Base-by-base conservation (phyloP, 2,888 invertebrate species). In the Oithona nana region DNA sequence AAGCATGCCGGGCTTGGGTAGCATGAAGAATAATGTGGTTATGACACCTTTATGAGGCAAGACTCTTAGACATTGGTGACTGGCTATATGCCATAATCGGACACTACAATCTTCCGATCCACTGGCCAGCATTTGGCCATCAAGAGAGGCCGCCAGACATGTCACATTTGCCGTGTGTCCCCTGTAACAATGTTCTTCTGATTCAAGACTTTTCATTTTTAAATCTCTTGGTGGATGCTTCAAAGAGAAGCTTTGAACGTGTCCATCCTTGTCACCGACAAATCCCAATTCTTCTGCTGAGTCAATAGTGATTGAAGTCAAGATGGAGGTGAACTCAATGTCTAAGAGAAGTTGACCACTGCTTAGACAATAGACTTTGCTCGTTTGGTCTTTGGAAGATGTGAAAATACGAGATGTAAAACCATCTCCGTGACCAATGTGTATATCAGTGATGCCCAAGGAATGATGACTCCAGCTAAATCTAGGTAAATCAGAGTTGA, bases 391-490 rank as follows among this genome's bases (percentile, higher is more conserved):
- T 61, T 81, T 72, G 0, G 92, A 90, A 2, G 83, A 82, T 0
- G 90, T 83, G 60, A 80, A 81, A 64, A 92, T 73, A 55, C 85
- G 78, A 0, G 84, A 80, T 63, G 81, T 78, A 58, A 80, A 74
- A 0, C 84, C 85, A 0, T 84, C 85, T 11, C 81, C 81, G 68
- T 77, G 76, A 24, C 88, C 86, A 31, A 89, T 76, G 71, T 80
- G 79, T 28, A 93, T 70, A 72, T 88, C 89, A 20, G 82, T 83
- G 0, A 94, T 81, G 0, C 86, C 81, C 63, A 86, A 72, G 0
- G 84, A 82, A 73, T 93, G 90, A 70, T 88, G 82, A 28, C 82
- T 81, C 72, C 86, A 86, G 13, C 80, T 79, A 67, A 83, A 81
- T 0, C 81, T 70, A 3, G 84, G 83, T 65, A 80, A 79, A 1